Conservation (phyloP, 2,888 invertebrate genomes). For the Helicoverpa assulta region DNA sequence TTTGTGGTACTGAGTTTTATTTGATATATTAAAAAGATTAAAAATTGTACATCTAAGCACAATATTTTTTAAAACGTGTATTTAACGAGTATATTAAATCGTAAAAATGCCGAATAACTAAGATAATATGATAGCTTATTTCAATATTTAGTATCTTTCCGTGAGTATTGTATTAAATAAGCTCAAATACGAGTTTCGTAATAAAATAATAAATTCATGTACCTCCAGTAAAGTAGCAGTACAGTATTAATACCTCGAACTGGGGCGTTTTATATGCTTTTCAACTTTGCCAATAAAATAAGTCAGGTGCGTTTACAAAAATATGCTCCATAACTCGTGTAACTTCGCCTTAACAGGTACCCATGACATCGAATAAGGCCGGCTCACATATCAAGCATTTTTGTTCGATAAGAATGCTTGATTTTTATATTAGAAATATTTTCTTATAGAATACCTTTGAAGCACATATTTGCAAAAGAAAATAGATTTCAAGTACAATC, state of each 20-base stretch:
- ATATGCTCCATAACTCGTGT: conserved; percentile 55
- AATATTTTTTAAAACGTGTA: too few relatives aligned
- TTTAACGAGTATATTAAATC: too few relatives aligned
- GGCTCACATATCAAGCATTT: conserved; percentile 33
- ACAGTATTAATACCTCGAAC: conserved; percentile 47
- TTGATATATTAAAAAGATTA: too few relatives aligned
- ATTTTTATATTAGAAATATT: not conserved
- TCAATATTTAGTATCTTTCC: conserved; percentile 1
- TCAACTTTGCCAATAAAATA: conserved; percentile 65
- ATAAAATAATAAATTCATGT: conserved; percentile 45
- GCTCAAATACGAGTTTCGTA: conserved; percentile 37
- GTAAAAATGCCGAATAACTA: too few relatives aligned
- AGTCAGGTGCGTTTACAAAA: conserved; percentile 66
- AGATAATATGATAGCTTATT: too few relatives aligned
- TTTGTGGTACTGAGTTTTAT: too few relatives aligned
- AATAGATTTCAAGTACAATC: too few relatives aligned
- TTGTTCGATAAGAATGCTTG: conserved; percentile 18
- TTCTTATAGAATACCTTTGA: too few relatives aligned
- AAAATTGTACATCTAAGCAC: too few relatives aligned
- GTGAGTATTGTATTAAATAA: conserved; percentile 41
- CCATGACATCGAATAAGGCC: conserved; percentile 30
- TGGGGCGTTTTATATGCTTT: conserved; percentile 53
- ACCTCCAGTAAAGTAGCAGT: conserved; percentile 35
- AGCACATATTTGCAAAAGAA: too few relatives aligned
- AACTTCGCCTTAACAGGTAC: conserved; percentile 52